Percentiles rank a stretch among this genome's conserved stretches.
These are phyloP conservation scores for Rhingia campestris DNA, from an alignment of 2,888 invertebrate species.

Conservation along the genomic window DNA sequence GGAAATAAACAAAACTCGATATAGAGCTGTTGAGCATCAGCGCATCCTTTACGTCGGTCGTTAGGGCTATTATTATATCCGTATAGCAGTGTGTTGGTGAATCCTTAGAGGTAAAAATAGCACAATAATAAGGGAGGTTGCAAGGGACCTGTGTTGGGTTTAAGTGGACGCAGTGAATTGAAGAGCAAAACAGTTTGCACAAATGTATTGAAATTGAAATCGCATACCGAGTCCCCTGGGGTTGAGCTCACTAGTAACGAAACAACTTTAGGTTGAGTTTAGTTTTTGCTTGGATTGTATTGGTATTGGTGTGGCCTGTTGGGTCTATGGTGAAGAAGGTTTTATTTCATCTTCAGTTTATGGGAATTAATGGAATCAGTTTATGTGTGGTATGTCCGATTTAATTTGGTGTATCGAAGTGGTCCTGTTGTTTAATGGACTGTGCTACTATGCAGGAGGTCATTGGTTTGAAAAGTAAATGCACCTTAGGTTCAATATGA, in stretches of 20 bases:
- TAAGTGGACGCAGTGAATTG: slow-evolving; percentile 47
- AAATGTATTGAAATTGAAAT: slow-evolving; percentile 54
- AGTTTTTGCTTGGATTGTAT: too few species aligned
- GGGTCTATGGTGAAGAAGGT: too few species aligned
- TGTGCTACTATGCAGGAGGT: too few species aligned
- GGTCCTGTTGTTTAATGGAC: too few species aligned
- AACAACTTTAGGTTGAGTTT: slow-evolving; percentile 43
- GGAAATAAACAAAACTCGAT: slow-evolving; percentile 32
- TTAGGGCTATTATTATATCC: slow-evolving; percentile 10
- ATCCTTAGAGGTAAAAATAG: slow-evolving; percentile 6
- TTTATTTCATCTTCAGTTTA: too few species aligned
- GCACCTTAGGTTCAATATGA: too few species aligned
- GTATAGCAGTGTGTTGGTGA: slow-evolving; percentile 31
- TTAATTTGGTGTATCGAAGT: too few species aligned
- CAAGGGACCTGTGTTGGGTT: neutral
- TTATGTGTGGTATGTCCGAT: too few species aligned
- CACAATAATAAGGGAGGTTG: slow-evolving; percentile 44
- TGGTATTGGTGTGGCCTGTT: neutral
- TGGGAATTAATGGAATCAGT: too few species aligned
- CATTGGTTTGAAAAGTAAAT: too few species aligned
- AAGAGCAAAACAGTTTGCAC: slow-evolving; percentile 43
- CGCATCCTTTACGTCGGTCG: slow-evolving; percentile 5
- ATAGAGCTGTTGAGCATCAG: neutral
- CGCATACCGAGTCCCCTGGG: slow-evolving; percentile 16
- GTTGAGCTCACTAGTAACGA: slow-evolving; percentile 53